These are phyloP conservation scores for Choristoneura fumiferana DNA, from an alignment of 1,140 invertebrate species.

Conservation along the genomic window DNA sequence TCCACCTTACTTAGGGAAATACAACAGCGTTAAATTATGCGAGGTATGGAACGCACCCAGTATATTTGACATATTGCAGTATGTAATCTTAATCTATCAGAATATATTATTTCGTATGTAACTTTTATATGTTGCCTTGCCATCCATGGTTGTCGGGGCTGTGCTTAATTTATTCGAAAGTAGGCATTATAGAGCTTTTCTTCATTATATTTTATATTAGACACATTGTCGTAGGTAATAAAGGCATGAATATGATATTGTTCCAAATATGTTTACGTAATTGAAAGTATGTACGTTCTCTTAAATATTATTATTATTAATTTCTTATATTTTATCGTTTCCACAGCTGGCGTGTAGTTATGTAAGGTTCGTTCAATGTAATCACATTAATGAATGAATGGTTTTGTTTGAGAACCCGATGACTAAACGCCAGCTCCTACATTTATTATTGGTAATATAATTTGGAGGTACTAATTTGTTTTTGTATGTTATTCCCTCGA, in stretches of 20 bases:
- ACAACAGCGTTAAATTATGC: too few relatives aligned
- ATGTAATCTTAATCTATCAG: too few relatives aligned
- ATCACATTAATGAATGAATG: constrained; percentile 16
- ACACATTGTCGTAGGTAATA: too few relatives aligned
- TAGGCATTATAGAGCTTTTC: constrained; percentile 32
- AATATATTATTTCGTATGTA: background rate
- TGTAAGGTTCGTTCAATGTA: constrained; percentile 15
- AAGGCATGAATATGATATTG: constrained; percentile 12
- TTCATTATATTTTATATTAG: constrained; percentile 12
- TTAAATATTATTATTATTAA: constrained; percentile 20
- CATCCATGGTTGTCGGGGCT: constrained; percentile 23
- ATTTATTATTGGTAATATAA: constrained; percentile 39
- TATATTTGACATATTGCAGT: too few relatives aligned
- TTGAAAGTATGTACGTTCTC: background rate
- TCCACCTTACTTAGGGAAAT: too few relatives aligned
- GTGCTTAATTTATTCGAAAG: constrained; percentile 30
- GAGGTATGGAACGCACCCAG: too few relatives aligned
- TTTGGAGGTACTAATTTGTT: constrained; percentile 72
- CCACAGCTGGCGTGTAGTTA: constrained; percentile 30
- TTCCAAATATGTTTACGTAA: too few relatives aligned
- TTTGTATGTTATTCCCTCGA: constrained; percentile 67
- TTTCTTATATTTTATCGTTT: constrained; percentile 25
- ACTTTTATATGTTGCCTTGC: background rate
- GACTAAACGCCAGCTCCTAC: constrained; percentile 40
- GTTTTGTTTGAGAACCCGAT: constrained; percentile 16